Evolutionary conservation across 2,113 vertebrate species (phyloP), one percentile per base, ranked within the genome.

Genomic region (Gobio gobio): DNA sequence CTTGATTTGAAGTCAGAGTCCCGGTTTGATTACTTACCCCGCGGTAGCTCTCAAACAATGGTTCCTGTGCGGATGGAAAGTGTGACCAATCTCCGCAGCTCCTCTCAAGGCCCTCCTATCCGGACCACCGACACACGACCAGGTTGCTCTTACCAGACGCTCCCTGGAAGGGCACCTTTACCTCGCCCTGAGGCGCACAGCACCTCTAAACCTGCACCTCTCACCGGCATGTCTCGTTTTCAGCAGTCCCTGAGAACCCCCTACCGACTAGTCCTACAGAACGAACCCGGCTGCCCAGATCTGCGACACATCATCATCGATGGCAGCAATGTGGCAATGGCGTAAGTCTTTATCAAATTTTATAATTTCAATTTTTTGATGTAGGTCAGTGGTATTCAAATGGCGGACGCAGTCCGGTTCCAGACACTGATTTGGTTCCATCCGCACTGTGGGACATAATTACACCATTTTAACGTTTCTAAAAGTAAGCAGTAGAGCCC

Each of bases 251-350:
- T 99, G 86, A 96, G 93, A 93, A 95, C 93, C 1, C 96, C 96
- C 0, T 99, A 97, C 92, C 94, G 88, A 20, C 92, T 99, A 91
- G 96, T 96, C 78, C 91, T 99, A 90, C 96, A 95, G 54, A 97
- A 98, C 5, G 96, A 98, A 85, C 96, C 96, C 0, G 98, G 98
- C 18, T 93, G 89, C 51, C 90, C 82, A 0, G 93, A 96, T 49
- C 93, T 99, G 82, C 94, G 97, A 36, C 97, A 99, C 83, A 92
- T 99, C 26, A 96, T 99, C 88, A 98, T 99, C 72, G 98, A 99
- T 26, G 98, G 98, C 85, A 99, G 97, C 93, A 99, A 99, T 51
- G 96, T 99, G 86, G 97, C 98, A 0, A 98, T 99, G 91, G 93
- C 96, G 98, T 99, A 92, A 98, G 98, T 98, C 85, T 63, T 63